These are phyloP conservation scores for Colletes latitarsis DNA, from an alignment of 1,140 invertebrate species.

Conservation along the genomic window DNA sequence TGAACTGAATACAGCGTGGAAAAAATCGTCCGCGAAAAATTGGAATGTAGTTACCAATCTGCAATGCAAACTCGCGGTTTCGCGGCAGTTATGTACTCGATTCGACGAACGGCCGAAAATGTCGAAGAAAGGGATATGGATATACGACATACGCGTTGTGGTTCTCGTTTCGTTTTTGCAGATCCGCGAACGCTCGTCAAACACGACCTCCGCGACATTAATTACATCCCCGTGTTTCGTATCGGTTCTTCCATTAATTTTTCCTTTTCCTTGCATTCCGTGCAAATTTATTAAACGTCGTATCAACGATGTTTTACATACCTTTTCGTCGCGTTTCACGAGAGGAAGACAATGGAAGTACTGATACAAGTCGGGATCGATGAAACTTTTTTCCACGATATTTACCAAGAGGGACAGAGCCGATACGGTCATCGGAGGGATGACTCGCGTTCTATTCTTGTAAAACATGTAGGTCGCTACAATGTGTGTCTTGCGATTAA, in stretches of 20 bases:
- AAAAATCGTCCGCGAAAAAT: slow-evolving; percentile 66
- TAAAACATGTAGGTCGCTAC: slow-evolving; percentile 10
- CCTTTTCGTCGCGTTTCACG: neutral
- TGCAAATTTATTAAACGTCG: neutral
- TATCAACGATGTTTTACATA: neutral
- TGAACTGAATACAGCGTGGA: slow-evolving; percentile 29
- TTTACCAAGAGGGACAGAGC: slow-evolving; percentile 10
- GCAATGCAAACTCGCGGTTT: slow-evolving; percentile 68
- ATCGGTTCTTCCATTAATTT: neutral
- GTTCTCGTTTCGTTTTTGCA: slow-evolving; percentile 14
- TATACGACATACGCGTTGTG: neutral
- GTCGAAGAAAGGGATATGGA: slow-evolving; percentile 30
- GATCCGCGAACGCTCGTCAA: slow-evolving; percentile 11
- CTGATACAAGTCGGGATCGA: neutral
- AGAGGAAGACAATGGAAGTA: neutral
- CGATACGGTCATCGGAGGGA: slow-evolving; percentile 12
- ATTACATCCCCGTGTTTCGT: slow-evolving; percentile 35
- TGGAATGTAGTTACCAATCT: slow-evolving; percentile 69
- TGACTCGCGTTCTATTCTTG: slow-evolving; percentile 29
- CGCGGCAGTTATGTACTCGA: slow-evolving; percentile 57
- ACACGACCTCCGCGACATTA: slow-evolving; percentile 20
- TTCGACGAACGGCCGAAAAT: slow-evolving; percentile 31
- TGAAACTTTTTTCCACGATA: slow-evolving; percentile 24
- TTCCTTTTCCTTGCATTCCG: neutral
- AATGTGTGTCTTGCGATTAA: neutral